These are phyloP conservation scores for Troilus luridus DNA, from an alignment of 2,888 invertebrate genomes.

Conservation along the genomic window DNA sequence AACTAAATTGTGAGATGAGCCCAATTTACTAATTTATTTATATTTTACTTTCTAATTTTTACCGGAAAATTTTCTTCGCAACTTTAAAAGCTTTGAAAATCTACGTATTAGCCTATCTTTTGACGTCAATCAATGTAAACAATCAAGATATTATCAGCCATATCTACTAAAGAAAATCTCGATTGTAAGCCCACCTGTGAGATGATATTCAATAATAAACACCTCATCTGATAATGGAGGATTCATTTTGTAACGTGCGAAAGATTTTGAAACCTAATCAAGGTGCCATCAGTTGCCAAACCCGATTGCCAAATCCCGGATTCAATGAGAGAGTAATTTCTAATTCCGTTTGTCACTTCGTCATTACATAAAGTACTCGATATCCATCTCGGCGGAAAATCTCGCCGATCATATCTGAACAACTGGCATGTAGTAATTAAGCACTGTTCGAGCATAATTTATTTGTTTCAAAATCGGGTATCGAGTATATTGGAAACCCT, in stretches of 20 bases:
- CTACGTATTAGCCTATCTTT: not conserved
- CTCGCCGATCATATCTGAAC: not conserved
- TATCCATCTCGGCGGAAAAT: not conserved
- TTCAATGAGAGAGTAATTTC: conserved; percentile 36
- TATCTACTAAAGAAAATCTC: not conserved
- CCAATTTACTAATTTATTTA: too few relatives aligned
- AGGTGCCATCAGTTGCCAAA: conserved; percentile 19
- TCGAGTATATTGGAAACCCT: not conserved
- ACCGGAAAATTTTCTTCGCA: too few relatives aligned
- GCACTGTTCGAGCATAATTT: not conserved
- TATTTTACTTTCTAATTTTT: too few relatives aligned
- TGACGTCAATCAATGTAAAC: not conserved
- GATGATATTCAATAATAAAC: not conserved
- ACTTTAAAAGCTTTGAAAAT: too few relatives aligned
- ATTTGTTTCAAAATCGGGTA: not conserved
- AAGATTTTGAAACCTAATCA: not conserved
- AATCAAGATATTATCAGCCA: not conserved
- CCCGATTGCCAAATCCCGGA: conserved; percentile 8
- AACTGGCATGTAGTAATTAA: not conserved
- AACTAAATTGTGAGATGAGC: too few relatives aligned
- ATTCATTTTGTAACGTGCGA: conserved; percentile 15
- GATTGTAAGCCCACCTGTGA: not conserved
- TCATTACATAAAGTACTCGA: conserved; percentile 5
- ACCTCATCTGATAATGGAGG: not conserved
- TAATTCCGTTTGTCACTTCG: conserved; percentile 38